These are phyloP conservation scores for Drosophila acutilabella DNA, from an alignment of 2,888 invertebrate genomes.

Conservation along the genomic window DNA sequence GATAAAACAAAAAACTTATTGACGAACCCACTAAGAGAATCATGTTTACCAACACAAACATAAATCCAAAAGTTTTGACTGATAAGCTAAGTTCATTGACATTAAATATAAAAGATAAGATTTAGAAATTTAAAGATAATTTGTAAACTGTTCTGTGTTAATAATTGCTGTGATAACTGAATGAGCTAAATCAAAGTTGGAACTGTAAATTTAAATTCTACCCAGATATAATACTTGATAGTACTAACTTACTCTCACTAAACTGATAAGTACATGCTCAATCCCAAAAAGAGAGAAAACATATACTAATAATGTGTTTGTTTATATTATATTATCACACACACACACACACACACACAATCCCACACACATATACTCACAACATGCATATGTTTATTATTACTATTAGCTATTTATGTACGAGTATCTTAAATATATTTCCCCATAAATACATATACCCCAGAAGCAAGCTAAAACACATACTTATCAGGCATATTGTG, in stretches of 20 bases:
- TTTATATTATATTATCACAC: constrained; percentile 48
- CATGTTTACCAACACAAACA: neutral
- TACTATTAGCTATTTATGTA: constrained; percentile 57
- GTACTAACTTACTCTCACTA: constrained; percentile 40
- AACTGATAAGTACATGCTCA: constrained; percentile 30
- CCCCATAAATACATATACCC: constrained; percentile 20
- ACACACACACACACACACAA: constrained; percentile 3
- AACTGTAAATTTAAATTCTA: constrained; percentile 55
- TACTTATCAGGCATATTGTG: constrained; percentile 46
- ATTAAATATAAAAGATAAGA: constrained; percentile 6
- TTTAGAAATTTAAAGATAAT: constrained; percentile 5
- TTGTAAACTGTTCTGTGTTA: constrained; percentile 5
- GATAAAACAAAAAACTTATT: neutral
- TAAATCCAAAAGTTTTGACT: neutral
- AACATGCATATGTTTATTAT: constrained; percentile 49
- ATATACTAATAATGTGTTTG: constrained; percentile 56
- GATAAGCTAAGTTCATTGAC: constrained; percentile 1
- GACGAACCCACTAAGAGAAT: neutral
- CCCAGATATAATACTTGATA: constrained; percentile 38
- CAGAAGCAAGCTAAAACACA: neutral
- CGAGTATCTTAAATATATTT: constrained; percentile 37
- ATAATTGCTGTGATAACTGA: constrained; percentile 35
- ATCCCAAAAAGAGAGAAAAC: constrained; percentile 23
- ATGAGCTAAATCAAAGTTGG: constrained; percentile 44
- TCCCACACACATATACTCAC: constrained; percentile 35